Percentiles rank a stretch among this genome's conserved stretches.
Conservation (phyloP, 92 coral and sea anemone species). For the Bergia puertoricense region DNA sequence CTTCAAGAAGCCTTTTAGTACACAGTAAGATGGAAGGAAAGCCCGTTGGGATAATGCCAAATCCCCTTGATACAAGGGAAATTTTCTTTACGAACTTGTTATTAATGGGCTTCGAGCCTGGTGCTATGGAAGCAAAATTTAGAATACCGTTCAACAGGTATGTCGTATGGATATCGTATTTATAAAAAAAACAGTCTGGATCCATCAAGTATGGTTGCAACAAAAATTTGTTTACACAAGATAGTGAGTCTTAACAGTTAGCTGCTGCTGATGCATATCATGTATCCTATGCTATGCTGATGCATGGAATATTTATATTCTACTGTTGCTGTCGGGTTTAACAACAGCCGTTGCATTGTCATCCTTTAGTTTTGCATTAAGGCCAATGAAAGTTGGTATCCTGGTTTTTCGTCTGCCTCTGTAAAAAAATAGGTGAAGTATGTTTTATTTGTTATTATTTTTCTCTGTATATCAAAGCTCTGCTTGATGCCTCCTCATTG, state of each 20-base stretch:
- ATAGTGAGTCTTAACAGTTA: neutral
- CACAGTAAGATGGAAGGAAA: slow-evolving; percentile 33
- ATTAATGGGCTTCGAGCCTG: slow-evolving; percentile 92
- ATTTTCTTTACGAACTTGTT: slow-evolving; percentile 85
- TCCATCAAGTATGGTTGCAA: neutral
- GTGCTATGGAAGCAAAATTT: slow-evolving; percentile 89
- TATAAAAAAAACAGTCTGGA: neutral
- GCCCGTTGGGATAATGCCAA: slow-evolving; percentile 77
- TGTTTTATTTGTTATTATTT: too few species aligned
- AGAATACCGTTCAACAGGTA: slow-evolving; percentile 96
- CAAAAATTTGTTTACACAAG: neutral
- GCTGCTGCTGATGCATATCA: too few species aligned
- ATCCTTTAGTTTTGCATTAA: too few species aligned
- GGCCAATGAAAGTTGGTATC: too few species aligned
- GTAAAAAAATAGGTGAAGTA: too few species aligned
- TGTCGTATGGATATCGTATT: neutral
- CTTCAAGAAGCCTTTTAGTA: neutral
- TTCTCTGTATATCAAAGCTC: too few species aligned
- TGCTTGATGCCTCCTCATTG: too few species aligned
- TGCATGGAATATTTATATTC: too few species aligned
- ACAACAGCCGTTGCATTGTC: too few species aligned
- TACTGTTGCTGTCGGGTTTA: too few species aligned
- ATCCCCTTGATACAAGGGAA: slow-evolving; percentile 87
- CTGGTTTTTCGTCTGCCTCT: too few species aligned
- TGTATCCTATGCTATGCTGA: too few species aligned